Base-by-base conservation (phyloP, 2,888 invertebrate species). In the Chrysolina haemoptera region DNA sequence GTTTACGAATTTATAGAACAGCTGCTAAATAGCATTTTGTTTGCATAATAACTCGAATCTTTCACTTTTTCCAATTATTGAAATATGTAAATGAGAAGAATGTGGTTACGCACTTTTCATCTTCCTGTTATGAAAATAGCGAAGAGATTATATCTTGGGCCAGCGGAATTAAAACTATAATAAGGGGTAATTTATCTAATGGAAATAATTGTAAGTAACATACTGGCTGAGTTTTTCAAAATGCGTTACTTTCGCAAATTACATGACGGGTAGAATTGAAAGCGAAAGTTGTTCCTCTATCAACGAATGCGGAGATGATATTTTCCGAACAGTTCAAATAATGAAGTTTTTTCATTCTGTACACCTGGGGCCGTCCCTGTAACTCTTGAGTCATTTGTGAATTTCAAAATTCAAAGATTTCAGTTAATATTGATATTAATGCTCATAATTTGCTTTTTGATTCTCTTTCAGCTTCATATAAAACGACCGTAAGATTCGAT, bases 51-150 rank as follows among this genome's bases (percentile, higher is more conserved):
- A 55, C 20, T 63, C n/a, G 16, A 16, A 6, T 63, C 63, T 63
- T 63, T 63, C 63, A 63, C 63, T 41, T 63, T 41, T 63, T 16
- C 40, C 11, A 18, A 40, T 63, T 63, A 55, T 55, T 20, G 12
- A 1, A 55, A 41, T 63, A 63, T 63, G 11, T 16, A 16, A 63
- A 1, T 40, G 12, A 4, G 35, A n/a, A n/a, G 41, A 63, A 63
- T 63, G 41, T 18, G 40, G 18, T 0, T 59, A 18, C 14, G 14
- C 12, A 59, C 14, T 9, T 59, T 59, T 59, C 27, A 46, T 12
- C 46, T 46, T 46, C 46, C 46, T 4, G 48, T 48, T 48, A 48
- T 16, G 48, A 10, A 18, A 48, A 48, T 48, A 16, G 48, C 48
- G 48, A 48, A 3, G 9, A 48, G 9, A 48, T 48, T 16, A 48